Evolutionary conservation across 2,888 invertebrate species (phyloP).

Genomic region (Fragum fragum): DNA sequence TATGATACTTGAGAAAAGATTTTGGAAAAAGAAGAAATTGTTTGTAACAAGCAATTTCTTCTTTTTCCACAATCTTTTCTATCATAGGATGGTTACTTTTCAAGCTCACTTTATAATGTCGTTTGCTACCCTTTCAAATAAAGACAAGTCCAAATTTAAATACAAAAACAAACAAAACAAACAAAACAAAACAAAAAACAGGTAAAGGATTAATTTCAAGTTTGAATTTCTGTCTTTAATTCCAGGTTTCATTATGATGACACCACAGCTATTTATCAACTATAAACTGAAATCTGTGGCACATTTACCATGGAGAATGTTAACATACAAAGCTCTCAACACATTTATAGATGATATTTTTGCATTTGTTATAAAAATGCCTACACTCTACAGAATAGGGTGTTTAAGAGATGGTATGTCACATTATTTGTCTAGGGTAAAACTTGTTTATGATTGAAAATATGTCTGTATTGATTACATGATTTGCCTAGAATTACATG

Average conservation of each 20-base stretch:
- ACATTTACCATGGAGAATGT: conserved; percentile 99
- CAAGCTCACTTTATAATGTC: no score
- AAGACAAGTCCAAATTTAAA: no score
- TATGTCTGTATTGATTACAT: no score
- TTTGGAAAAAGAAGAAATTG: conserved; percentile 20
- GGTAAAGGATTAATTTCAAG: no score
- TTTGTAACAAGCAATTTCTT: conserved; percentile 10
- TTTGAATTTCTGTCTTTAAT: neutral
- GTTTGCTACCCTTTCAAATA: no score
- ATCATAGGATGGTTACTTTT: conserved; percentile 1
- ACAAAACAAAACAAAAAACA: no score
- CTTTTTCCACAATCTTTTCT: no score
- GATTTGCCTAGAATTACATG: no score
- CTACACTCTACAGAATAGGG: conserved; percentile 98
- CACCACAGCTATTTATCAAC: conserved; percentile 99
- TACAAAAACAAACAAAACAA: no score
- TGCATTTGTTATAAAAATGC: conserved; percentile 99
- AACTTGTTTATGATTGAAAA: no score
- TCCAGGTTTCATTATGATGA: conserved; percentile 99
- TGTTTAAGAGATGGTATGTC: conserved; percentile 97
- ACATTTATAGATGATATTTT: conserved; percentile 99
- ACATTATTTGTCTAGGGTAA: neutral
- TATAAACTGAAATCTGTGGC: conserved; percentile 99
- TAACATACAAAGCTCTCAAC: conserved; percentile 99
- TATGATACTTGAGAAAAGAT: no score